Evolutionary conservation across 2,888 invertebrate genomes (phyloP), one percentile per base, ranked within the genome.

Genomic region (Troides aeacus): DNA sequence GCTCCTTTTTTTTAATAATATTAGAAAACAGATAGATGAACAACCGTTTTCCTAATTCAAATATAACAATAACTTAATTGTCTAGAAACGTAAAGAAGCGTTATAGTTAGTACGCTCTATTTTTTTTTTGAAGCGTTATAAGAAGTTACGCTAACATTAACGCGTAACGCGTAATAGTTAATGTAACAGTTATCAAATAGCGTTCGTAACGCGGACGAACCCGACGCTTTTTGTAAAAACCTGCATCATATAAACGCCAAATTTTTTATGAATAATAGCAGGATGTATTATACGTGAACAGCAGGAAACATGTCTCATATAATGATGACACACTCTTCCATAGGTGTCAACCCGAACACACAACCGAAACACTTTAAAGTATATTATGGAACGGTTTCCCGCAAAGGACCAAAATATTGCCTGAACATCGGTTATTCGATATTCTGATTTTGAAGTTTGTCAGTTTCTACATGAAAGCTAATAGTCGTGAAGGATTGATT

Each of bases 151-250:
- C 84, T 79, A 73, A 74, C 79, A 85, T 92, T 90, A 92, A 85
- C 86, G 86, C 89, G 89, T 87, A 86, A 78, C 83, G 87, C 89
- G 89, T 91, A 92, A 92, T 87, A 83, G 87, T 88, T 85, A 90
- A 87, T 82, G 82, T 89, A 87, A 90, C 87, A 85, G 84, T 88
- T 88, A 90, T 89, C 85, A 83, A 82, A 85, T 84, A 75, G 79
- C 79, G 86, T 91, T 90, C 79, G 86, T 91, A 90, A 89, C 83
- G 89, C 81, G 87, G 7, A 53, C 53, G 8, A 18, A 46, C 15
- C 3, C 1, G 46, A 53, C n/a, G 53, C n/a, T 53, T 53, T 53
- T 53, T n/a, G 18, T n/a, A 91, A 82, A 92, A 90, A 89, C 84
- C 78, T 86, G 81, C 81, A 81, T 89, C 90, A 90, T 86, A 79